Evolutionary conservation across 1,140 invertebrate genomes (phyloP), one percentile per base, ranked within the genome.

Genomic region (Leptinotarsa undecemlineata): DNA sequence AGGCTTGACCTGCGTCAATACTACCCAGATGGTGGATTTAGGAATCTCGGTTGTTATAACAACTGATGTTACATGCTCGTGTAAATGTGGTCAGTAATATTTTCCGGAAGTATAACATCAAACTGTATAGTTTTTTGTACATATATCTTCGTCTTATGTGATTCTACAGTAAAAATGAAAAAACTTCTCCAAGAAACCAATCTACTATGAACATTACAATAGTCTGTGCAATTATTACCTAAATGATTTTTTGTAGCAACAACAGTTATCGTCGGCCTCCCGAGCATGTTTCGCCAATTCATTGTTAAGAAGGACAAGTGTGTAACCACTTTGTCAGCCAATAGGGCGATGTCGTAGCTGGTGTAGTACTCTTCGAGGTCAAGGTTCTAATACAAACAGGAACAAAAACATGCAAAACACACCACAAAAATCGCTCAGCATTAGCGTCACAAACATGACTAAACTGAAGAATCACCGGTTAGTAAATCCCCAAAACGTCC

Each of bases 361-460:
- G 93, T 93, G 90, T 97, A 97, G 90, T 95, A 95, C 86, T 96
- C 93, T 85, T 95, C 94, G 86, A 93, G 91, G 89, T 97, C 95
- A 90, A 97, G 92, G 87, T 95, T 96, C 95, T 97, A 90, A 74
- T 51, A 64, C 70, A 21, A 76, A 66, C 70, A 79, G 64, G 71
- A 73, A 47, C 48, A 84, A 80, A 85, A 80, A 42, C 33, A 84
- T 81, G 78, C 80, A 82, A 84, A 63, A 79, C 74, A 72, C 75
- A 78, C 67, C 74, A 78, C 67, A 68, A 68, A 68, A 33, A 68
- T 17, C 26, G 15, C 8, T 42, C 8, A 68, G 67, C 26, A 19
- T 68, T 48, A 42, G 20, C 67, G n/a, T n/a, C 42, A 42, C 19
- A 21, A 3, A 67, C 33, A 8, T 33, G 33, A 33, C 33, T 42